Base-by-base conservation (phyloP, 2,113 vertebrate genomes). In the Copsychus sechellarum region DNA sequence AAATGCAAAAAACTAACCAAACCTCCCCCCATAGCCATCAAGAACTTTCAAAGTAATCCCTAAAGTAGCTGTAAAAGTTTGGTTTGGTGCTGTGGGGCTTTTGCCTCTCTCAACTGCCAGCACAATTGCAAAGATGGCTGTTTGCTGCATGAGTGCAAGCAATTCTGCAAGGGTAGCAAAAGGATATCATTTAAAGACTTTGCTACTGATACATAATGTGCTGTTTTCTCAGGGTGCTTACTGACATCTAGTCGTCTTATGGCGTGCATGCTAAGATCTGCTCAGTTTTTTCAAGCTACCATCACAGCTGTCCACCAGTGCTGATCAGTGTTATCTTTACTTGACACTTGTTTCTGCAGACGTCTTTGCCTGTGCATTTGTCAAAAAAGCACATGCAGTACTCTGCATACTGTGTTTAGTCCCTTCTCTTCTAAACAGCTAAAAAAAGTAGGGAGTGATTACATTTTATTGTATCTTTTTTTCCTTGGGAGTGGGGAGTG, bases 21-120 rank as follows among this genome's bases (percentile, higher is more conserved):
- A 9, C 19, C 2, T 5, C 19, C 11, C 12, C 10, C 28, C 9
- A 0, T 11, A 33, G 28, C 5, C 6, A 8, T 43, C 2, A 6
- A 3, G 42, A 65, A 14, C 57, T 83, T 71, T 9, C 4, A 34
- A 56, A 60, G 31, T 86, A 65, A 45, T 17, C 12, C 60, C 19
- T 20, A 48, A 53, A 73, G 43, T 66, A 73, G 20, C 25, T 31
- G 4, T 31, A 23, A 28, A 65, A 6, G 7, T 74, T 84, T 86
- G 14, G 18, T 94, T 69, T 73, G 40, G 8, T 48, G 22, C 6
- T 69, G 17, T 14, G 58, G 29, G 13, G 2, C 5, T 62, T 69
- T 66, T 48, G 3, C 11, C 10, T 16, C 10, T 34, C 9, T 3
- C 19, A 34, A 2, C 12, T 77, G 61, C 12, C 26, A 43, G 40